A percentile compares a stretch with the other conserved stretches of the same genome.
Conservation (phyloP, 2,797 vertebrate species). For the Acridotheres tristis region DNA sequence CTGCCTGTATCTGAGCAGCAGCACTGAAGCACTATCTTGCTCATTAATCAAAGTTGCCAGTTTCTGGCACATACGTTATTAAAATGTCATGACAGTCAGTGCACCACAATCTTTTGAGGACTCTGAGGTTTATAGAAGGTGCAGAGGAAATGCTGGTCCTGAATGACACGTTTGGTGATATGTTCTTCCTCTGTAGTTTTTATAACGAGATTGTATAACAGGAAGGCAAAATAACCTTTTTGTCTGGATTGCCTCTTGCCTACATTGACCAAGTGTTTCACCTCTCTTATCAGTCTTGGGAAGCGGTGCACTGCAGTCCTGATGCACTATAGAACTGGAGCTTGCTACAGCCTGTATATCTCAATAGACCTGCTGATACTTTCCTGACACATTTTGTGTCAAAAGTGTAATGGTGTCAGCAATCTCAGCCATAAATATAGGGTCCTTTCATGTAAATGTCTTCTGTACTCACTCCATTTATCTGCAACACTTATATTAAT, state of each 20-base stretch:
- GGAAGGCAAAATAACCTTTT: background rate
- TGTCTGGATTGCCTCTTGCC: background rate
- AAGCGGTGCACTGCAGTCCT: background rate
- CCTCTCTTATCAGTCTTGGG: background rate
- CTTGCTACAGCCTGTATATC: background rate
- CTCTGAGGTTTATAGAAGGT: background rate
- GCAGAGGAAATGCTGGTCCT: background rate
- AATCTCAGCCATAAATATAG: constrained; percentile 22
- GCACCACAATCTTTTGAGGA: background rate
- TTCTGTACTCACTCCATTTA: background rate
- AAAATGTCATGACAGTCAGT: background rate
- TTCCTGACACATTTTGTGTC: constrained; percentile 10
- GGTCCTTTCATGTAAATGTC: background rate
- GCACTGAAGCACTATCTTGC: background rate
- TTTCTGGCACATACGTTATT: background rate
- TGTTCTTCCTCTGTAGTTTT: background rate
- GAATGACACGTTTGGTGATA: background rate
- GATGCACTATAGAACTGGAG: background rate
- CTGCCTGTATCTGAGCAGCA: background rate
- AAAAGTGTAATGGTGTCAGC: constrained; percentile 12
- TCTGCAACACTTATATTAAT: background rate
- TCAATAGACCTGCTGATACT: background rate
- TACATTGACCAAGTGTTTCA: background rate
- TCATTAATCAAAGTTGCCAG: background rate
- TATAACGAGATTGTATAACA: background rate